A percentile compares a stretch with the other conserved stretches of the same genome.
Evolutionary conservation across 2,113 vertebrate genomes (phyloP).

Genomic region (Hymenochirus boettgeri): DNA sequence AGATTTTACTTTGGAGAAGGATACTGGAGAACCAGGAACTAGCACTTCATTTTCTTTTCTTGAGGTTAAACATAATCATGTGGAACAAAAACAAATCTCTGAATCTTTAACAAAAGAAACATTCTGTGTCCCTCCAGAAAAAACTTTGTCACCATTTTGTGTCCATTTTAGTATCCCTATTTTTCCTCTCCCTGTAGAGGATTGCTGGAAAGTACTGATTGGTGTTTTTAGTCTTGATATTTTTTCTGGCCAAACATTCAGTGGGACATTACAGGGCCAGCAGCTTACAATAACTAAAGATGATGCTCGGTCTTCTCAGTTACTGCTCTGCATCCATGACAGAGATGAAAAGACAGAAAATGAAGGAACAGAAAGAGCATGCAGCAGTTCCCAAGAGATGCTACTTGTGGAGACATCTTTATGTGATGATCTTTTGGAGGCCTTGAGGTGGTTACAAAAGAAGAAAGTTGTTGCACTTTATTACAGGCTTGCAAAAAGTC

Average conservation of each 20-base stretch:
- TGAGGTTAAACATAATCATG: slow-evolving; percentile 46
- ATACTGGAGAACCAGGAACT: slow-evolving; percentile 43
- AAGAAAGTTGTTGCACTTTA: slow-evolving; percentile 81
- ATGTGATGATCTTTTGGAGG: slow-evolving; percentile 69
- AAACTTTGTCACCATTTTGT: slow-evolving; percentile 48
- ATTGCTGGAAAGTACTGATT: slow-evolving; percentile 76
- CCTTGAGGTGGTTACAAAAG: slow-evolving; percentile 91
- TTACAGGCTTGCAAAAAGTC: slow-evolving; percentile 62
- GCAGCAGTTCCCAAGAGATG: slow-evolving; percentile 43
- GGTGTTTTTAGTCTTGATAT: slow-evolving; percentile 74
- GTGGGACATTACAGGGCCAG: slow-evolving; percentile 51
- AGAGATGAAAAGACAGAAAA: slow-evolving; percentile 47
- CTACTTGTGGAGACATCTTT: slow-evolving; percentile 66
- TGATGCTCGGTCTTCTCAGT: slow-evolving; percentile 51
- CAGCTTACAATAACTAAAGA: slow-evolving; percentile 68
- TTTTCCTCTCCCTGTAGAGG: slow-evolving; percentile 50
- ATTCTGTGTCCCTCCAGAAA: not conserved
- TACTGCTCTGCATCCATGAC: slow-evolving; percentile 65
- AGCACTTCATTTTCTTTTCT: slow-evolving; percentile 52
- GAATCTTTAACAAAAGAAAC: not conserved
- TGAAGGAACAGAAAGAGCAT: slow-evolving; percentile 42
- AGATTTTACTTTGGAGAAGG: slow-evolving; percentile 51
- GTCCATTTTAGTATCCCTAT: slow-evolving; percentile 66
- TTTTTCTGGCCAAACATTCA: slow-evolving; percentile 51
- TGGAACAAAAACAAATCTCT: slow-evolving; percentile 41